These are phyloP conservation scores for Temnopleurus reevesii DNA, from an alignment of 53 echinoderm and acorn worm species.

Conservation along the genomic window DNA sequence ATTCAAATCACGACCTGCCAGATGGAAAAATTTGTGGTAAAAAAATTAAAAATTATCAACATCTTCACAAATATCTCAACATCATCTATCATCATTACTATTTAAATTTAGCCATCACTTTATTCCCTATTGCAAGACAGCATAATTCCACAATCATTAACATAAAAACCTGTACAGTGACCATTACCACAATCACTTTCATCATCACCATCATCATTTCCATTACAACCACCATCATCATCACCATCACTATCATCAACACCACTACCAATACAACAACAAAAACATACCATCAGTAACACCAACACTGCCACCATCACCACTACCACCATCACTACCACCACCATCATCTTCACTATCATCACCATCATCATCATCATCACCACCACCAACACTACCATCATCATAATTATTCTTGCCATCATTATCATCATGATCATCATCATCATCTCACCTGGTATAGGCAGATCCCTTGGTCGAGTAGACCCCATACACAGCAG, in stretches of 20 bases:
- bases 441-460: conserved; percentile 72
- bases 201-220: conserved; percentile 27
- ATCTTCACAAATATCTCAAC: not conserved
- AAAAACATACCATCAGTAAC: not conserved
- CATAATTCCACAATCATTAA: not conserved
- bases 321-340: not conserved
- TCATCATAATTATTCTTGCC: conserved; percentile 30
- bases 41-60: not conserved
- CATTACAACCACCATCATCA: conserved; percentile 25
- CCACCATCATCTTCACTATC: not conserved
- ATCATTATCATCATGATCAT: conserved; percentile 48
- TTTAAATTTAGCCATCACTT: not conserved
- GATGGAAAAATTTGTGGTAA: not conserved
- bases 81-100: not conserved
- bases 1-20: conserved; percentile 82
- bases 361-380: conserved; percentile 18
- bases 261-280: not conserved
- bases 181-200: not conserved
- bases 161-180: not conserved
- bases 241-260: not conserved
- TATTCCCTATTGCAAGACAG: too few relatives aligned
- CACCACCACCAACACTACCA: not conserved
- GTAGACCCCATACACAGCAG: conserved; percentile 89
- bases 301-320: not conserved
- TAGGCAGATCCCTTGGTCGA: conserved; percentile 86